Percentiles rank a stretch among this genome's conserved stretches.
Evolutionary conservation across 2,888 invertebrate genomes (phyloP).

Genomic region (Seira sanloemensis): DNA sequence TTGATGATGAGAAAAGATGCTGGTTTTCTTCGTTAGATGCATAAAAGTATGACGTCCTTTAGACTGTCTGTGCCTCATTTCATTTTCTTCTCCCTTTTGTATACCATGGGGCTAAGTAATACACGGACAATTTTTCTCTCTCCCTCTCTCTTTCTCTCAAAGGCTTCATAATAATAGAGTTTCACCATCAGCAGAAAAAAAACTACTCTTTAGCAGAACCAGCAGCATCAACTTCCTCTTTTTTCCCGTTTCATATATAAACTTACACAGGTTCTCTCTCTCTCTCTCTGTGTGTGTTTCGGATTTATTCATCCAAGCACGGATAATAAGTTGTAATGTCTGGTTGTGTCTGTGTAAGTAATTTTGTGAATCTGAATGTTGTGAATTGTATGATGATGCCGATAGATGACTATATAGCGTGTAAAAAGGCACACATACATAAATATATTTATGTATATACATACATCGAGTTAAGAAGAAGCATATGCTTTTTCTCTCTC

Average conservation of each 20-base stretch:
- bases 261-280: background rate
- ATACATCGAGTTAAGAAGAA: background rate
- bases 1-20: background rate
- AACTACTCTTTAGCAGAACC: background rate
- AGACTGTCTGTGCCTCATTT: background rate
- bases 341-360: conserved; percentile 50
- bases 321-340: conserved; percentile 54
- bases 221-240: background rate
- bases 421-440: too few relatives aligned
- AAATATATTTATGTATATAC: background rate
- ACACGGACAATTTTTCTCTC: too few relatives aligned
- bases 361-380: conserved; percentile 52
- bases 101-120: background rate
- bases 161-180: background rate
- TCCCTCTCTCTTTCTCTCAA: background rate
- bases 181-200: background rate
- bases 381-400: conserved; percentile 3
- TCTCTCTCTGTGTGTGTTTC: conserved; percentile 26
- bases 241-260: background rate
- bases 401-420: background rate
- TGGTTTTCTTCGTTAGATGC: conserved; percentile 10
- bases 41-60: conserved; percentile 40
- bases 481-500: background rate
- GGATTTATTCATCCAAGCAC: conserved; percentile 55
- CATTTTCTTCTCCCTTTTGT: conserved; percentile 28